Percentiles rank a stretch among this genome's conserved stretches.
These are phyloP conservation scores for Leucophenga varia DNA, from an alignment of 1,140 invertebrate genomes.

Conservation along the genomic window DNA sequence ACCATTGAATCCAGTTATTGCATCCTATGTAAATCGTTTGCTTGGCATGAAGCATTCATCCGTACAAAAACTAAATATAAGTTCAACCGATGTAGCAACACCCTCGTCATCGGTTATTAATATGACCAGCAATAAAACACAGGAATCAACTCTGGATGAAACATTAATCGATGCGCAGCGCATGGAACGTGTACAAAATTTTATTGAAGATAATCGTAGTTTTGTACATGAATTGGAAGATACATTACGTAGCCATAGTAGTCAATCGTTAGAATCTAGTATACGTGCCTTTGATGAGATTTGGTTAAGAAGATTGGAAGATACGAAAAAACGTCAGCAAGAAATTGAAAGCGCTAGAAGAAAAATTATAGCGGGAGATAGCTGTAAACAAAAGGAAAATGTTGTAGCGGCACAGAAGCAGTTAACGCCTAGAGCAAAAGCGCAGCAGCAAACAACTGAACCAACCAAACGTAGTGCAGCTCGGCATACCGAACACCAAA, in stretches of 20 bases:
- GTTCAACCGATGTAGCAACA: slow-evolving; percentile 35
- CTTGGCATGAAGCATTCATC: slow-evolving; percentile 35
- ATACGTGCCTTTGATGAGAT: slow-evolving; percentile 25
- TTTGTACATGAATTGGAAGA: slow-evolving; percentile 45
- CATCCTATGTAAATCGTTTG: slow-evolving; percentile 44
- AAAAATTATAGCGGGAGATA: too few species aligned
- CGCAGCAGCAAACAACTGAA: background rate
- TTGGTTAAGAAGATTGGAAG: slow-evolving; percentile 29
- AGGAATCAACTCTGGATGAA: background rate
- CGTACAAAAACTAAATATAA: slow-evolving; percentile 28
- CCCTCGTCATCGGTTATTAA: slow-evolving; percentile 40
- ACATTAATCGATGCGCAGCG: slow-evolving; percentile 10
- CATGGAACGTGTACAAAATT: slow-evolving; percentile 31
- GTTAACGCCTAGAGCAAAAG: background rate
- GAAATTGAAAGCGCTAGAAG: too few species aligned
- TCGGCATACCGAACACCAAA: too few species aligned
- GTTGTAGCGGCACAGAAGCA: background rate
- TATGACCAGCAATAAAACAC: slow-evolving; percentile 21
- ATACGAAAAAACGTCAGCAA: background rate
- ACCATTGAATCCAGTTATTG: slow-evolving; percentile 35
- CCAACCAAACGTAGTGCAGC: background rate
- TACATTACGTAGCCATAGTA: slow-evolving; percentile 25
- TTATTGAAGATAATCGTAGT: slow-evolving; percentile 45
- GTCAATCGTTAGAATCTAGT: slow-evolving; percentile 21
- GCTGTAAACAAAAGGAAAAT: too few species aligned